Conservation (phyloP, 2,888 invertebrate species). For the Temnothorax ravouxi region DNA sequence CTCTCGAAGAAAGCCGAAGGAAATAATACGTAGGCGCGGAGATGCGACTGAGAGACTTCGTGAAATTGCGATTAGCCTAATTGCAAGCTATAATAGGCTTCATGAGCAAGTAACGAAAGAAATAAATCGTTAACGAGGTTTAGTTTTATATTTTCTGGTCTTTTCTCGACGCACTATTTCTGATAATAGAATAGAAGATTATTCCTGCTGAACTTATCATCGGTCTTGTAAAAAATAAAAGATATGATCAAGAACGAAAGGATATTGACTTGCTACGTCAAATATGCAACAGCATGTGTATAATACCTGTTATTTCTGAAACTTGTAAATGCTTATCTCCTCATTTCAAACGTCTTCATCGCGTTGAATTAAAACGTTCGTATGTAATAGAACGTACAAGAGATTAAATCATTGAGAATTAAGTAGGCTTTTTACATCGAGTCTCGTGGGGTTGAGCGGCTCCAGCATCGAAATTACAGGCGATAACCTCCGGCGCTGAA, state of each 20-base stretch:
- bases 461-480: constrained; percentile 10
- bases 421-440: not conserved
- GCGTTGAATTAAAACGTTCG: not conserved
- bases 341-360: constrained; percentile 15
- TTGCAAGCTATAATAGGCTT: not conserved
- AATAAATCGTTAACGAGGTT: constrained; percentile 3
- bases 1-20: constrained; percentile 21
- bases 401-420: constrained; percentile 26
- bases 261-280: not conserved
- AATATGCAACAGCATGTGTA: not conserved
- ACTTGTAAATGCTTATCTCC: not conserved
- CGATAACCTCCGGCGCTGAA: constrained; percentile 28
- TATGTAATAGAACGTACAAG: not conserved
- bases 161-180: not conserved
- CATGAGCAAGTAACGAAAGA: not conserved
- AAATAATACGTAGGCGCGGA: constrained; percentile 1
- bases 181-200: not conserved
- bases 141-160: not conserved
- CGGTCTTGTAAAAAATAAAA: not conserved
- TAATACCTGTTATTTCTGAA: constrained; percentile 21
- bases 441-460: not conserved
- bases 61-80: constrained; percentile 15
- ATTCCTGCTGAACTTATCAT: not conserved
- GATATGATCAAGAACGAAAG: constrained; percentile 7
- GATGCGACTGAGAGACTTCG: constrained; percentile 19